phyloP scores from a whole-genome alignment of 2,113 vertebrate species.

The Chunga burmeisteri region DNA sequence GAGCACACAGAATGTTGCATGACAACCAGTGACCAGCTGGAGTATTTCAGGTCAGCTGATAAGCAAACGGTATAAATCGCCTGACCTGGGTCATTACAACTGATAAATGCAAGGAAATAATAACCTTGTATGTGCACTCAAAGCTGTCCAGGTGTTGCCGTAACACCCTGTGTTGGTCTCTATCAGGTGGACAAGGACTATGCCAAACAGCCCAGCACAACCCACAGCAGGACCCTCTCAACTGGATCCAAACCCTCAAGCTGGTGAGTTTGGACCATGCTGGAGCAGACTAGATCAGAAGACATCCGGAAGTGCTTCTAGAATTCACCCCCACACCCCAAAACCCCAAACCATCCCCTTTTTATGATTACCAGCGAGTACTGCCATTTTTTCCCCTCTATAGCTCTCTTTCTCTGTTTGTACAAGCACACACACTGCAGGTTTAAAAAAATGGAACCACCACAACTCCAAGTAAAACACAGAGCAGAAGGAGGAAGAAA shows the following conservation, averaged over 20 bases:
- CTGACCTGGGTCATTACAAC: background rate
- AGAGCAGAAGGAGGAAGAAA: conserved; percentile 18
- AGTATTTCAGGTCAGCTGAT: conserved; percentile 34
- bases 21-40: background rate
- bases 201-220: background rate
- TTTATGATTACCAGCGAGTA: background rate
- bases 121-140: background rate
- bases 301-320: background rate
- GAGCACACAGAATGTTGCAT: background rate
- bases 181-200: background rate
- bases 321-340: background rate
- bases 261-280: accelerated
- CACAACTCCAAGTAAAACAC: conserved; percentile 24
- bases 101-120: background rate
- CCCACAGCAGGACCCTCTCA: background rate
- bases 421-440: background rate
- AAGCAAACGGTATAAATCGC: background rate
- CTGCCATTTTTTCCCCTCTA: background rate
- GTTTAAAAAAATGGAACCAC: background rate
- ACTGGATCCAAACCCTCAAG: background rate
- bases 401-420: background rate
- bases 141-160: background rate
- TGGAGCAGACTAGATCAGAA: background rate
- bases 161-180: background rate
- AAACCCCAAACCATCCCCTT: background rate